phyloP scores from a whole-genome alignment of 2,888 invertebrate genomes.

The Synanthedon vespiformis region DNA sequence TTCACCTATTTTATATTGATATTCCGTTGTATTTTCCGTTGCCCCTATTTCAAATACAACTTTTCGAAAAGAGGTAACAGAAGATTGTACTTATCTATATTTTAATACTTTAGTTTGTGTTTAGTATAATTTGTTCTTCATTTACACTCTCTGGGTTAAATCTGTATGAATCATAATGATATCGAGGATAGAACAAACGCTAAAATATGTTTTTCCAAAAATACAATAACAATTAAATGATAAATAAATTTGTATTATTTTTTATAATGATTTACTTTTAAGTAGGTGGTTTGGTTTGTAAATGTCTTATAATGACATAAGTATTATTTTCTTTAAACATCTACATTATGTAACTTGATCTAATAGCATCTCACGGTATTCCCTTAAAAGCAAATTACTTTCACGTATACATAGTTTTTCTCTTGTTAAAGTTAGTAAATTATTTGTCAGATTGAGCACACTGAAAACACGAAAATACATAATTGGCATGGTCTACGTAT shows the following conservation, averaged over 20 bases:
- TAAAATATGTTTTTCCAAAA: too few species aligned
- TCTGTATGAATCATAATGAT: too few species aligned
- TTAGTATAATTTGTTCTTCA: conserved; percentile 25
- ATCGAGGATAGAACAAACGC: too few species aligned
- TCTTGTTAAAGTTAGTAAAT: not conserved
- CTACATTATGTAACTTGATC: too few species aligned
- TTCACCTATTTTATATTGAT: conserved; percentile 51
- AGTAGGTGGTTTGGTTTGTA: too few species aligned
- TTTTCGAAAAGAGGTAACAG: conserved; percentile 65
- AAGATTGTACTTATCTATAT: conserved; percentile 57
- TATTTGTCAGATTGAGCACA: conserved; percentile 37
- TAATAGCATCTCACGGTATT: not conserved
- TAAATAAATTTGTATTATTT: too few species aligned
- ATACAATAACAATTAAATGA: too few species aligned
- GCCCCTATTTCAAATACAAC: conserved; percentile 46
- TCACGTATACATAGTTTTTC: not conserved
- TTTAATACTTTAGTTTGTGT: conserved; percentile 50
- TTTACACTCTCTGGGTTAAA: too few species aligned
- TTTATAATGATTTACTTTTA: too few species aligned
- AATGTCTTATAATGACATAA: too few species aligned
- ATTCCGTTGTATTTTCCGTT: conserved; percentile 60
- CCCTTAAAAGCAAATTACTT: not conserved
- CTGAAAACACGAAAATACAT: conserved; percentile 41
- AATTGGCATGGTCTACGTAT: conserved; percentile 56
- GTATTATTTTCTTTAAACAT: too few species aligned